A percentile compares a stretch with the other conserved stretches of the same genome.
These are phyloP conservation scores for Ptychadena robeensis DNA, from an alignment of 2,797 vertebrate species.

Conservation along the genomic window DNA sequence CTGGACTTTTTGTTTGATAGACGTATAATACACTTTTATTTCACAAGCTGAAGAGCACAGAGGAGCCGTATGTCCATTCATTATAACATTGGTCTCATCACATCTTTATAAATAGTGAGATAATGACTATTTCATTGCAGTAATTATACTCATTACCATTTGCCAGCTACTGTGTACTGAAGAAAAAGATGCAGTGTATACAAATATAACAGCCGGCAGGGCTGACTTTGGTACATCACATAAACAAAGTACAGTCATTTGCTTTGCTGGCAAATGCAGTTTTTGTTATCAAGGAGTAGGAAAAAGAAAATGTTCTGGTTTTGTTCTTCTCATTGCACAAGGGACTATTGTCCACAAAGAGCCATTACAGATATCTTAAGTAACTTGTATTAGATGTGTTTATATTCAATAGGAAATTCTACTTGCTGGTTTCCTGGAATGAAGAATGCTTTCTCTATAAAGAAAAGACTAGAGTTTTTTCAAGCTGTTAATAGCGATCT, in stretches of 20 bases:
- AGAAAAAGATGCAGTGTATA: neutral
- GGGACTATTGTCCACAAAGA: constrained; percentile 12
- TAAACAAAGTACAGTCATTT: neutral
- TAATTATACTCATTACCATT: constrained; percentile 16
- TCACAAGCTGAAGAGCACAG: too few relatives aligned
- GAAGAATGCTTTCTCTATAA: neutral
- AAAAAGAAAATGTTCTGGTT: neutral
- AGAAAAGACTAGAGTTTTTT: neutral
- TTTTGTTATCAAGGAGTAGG: neutral
- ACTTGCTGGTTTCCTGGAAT: constrained; percentile 3
- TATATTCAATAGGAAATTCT: constrained; percentile 26
- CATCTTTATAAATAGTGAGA: constrained; percentile 13
- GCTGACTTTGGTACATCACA: neutral
- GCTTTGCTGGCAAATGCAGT: neutral
- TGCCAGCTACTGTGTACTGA: neutral
- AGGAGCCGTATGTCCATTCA: neutral
- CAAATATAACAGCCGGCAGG: neutral
- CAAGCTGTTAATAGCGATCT: neutral
- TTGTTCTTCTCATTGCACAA: neutral
- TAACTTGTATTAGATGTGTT: neutral
- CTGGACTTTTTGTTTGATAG: too few relatives aligned
- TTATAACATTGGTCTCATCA: neutral
- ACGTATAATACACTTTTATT: too few relatives aligned
- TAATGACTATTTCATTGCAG: constrained; percentile 25
- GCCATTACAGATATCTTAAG: constrained; percentile 10